Percentiles rank a stretch among this genome's conserved stretches.
These are phyloP conservation scores for Acestrorhynchus altus DNA, from an alignment of 2,797 vertebrate species.

Conservation along the genomic window DNA sequence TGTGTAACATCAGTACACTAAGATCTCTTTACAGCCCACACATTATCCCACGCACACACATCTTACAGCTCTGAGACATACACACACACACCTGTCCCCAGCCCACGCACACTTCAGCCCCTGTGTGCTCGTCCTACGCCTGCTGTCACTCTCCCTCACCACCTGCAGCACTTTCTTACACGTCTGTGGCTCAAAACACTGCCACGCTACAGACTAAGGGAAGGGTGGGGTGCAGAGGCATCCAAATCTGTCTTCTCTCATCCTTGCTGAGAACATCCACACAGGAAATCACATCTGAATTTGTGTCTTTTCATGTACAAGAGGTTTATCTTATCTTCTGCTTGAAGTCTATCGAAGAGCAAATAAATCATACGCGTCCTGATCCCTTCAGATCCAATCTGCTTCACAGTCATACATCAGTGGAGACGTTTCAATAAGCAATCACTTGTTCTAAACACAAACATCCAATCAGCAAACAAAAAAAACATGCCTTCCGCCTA, in stretches of 20 bases:
- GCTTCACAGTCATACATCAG: not conserved
- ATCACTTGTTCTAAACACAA: conserved; percentile 6
- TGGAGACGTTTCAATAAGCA: not conserved
- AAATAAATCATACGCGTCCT: not conserved
- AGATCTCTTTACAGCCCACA: conserved; percentile 14
- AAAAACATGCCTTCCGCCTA: not conserved
- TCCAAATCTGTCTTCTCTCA: not conserved
- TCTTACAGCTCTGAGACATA: conserved; percentile 13
- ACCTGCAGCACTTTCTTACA: conserved; percentile 32
- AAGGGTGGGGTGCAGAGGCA: not conserved
- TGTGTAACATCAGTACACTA: not conserved
- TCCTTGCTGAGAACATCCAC: not conserved
- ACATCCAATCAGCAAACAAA: not conserved
- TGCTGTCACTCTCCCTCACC: conserved; percentile 41
- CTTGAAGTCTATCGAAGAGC: not conserved
- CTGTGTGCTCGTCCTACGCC: conserved; percentile 45
- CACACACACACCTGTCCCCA: conserved; percentile 43
- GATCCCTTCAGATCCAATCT: not conserved
- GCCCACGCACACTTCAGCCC: conserved; percentile 52
- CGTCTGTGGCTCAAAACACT: conserved; percentile 33
- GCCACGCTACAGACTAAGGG: not conserved
- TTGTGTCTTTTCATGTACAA: not conserved
- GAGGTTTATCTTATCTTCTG: not conserved
- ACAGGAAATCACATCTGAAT: not conserved
- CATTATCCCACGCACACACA: conserved; percentile 25